Evolutionary conservation across 2,797 vertebrate species (phyloP), one percentile per base, ranked within the genome.

Genomic region (Chelon auratus): DNA sequence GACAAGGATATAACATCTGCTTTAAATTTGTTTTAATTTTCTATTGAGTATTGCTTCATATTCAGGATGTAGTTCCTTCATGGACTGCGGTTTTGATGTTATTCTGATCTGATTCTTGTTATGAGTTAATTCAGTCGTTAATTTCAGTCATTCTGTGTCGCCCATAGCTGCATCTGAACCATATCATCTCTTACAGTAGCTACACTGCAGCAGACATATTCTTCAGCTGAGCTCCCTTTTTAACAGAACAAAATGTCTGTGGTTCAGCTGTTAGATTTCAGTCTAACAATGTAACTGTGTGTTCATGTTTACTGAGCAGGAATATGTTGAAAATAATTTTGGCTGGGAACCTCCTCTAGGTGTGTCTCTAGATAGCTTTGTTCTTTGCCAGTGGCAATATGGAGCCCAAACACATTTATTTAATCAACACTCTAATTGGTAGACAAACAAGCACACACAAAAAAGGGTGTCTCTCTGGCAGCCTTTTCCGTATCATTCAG

Each of bases 371-470:
- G 58, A 82, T 69, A 61, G 54, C 51, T 72, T 18, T 54, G 62
- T 66, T 66, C 61, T 75, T 72, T 76, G 78, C 80, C 80, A 77
- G 61, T 40, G 33, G 69, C 55, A 33, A 74, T 62, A 83, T 45
- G 70, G 78, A 74, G 62, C 80, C 67, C 78, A 61, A 56, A 55
- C 68, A 75, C 73, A 79, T 73, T 74, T 66, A 83, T 84, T 82
- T 78, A 69, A 80, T 82, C 47, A 33, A 62, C 72, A 54, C 58
- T 86, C 33, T 78, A 85, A 86, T 82, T 77, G 75, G 66, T 62
- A 74, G 77, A 84, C 79, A 77, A 79, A 79, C 73, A 86, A 56
- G 40, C 26, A 65, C 52, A 45, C 43, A 43, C 47, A 69, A 15
- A 67, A 63, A 62, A 36, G 45, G 3, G 39, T 56, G 52, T 72